Conservation (phyloP, 1,140 invertebrate genomes). For the Caligus rogercresseyi region DNA sequence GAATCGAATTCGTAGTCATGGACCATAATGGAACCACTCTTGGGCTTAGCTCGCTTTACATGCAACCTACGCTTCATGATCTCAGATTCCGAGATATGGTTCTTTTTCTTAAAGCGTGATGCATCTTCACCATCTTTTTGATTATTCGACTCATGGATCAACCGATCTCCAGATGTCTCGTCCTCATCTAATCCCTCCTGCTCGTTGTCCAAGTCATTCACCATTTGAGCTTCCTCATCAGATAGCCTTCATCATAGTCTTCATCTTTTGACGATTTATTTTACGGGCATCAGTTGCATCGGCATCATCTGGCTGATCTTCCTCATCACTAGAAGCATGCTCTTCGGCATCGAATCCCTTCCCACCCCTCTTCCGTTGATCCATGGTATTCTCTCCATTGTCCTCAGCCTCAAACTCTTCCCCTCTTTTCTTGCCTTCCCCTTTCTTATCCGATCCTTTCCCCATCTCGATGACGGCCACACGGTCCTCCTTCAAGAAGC, state of each 20-base stretch:
- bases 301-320: constrained; percentile 17
- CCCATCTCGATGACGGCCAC: too few relatives aligned
- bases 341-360: not conserved
- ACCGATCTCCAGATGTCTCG: not conserved
- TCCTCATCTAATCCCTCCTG: not conserved
- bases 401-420: constrained; percentile 29
- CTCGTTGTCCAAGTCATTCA: constrained; percentile 14
- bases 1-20: constrained; percentile 56
- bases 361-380: not conserved
- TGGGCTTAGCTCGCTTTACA: not conserved
- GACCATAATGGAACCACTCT: not conserved
- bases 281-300: constrained; percentile 16
- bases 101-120: not conserved
- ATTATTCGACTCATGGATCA: not conserved
- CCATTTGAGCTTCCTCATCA: constrained; percentile 8
- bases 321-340: constrained; percentile 8
- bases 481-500: constrained; percentile 18
- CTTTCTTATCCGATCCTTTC: constrained; percentile 28
- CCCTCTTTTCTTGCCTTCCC: constrained; percentile 26
- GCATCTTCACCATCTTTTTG: constrained; percentile 11
- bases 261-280: constrained; percentile 8
- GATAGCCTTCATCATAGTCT: constrained; percentile 5
- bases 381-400: constrained; percentile 16
- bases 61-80: not conserved
- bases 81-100: not conserved